Base-by-base conservation (phyloP, 2,888 invertebrate species). In the Pharmacophagus antenor region DNA sequence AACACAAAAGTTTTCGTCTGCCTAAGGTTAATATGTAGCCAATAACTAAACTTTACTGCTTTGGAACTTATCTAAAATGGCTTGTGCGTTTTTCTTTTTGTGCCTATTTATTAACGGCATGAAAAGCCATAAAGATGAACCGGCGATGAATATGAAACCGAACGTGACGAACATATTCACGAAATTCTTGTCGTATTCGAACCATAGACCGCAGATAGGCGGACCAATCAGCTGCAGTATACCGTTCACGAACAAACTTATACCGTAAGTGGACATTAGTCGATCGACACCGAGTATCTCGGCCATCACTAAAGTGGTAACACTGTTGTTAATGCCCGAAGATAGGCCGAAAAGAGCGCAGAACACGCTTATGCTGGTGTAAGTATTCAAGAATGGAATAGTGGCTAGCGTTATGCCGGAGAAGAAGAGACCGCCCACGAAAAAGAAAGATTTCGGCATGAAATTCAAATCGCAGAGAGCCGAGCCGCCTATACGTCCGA, bases 251-350 rank as follows among this genome's bases (percentile, higher is more conserved):
- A 97, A 96, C 22, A 97, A 85, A 68, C 96, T 96, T 46, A 97
- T 96, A 2, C 97, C 97, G 68, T 96, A 97, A 0, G 96, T 95
- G 0, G 96, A 96, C 73, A 96, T 95, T 0, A 97, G 79, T 47
- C 95, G 92, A 66, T 97, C 96, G 0, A 95, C 94, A 0, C 97
- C 97, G n/a, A 97, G 82, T 85, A 96, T 93, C 74, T 97, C 96
- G 0, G 96, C 96, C 95, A 97, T 95, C 0, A 97, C 95, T 41
- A 97, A 92, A 0, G 97, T 96, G 0, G 96, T 96, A 0, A 96
- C 94, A 3, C 96, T 96, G 10, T 96, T 96, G 75, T 96, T 97
- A 0, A 95, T 92, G 0, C 97, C 97, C 0, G 96, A 96, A 0
- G 96, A 94, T 0, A 97, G 79, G 0, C 97, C 97, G 70, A 97